A percentile compares a stretch with the other conserved stretches of the same genome.
phyloP scores from a whole-genome alignment of 1,140 invertebrate species.

The Drosophila lacteicornis region DNA sequence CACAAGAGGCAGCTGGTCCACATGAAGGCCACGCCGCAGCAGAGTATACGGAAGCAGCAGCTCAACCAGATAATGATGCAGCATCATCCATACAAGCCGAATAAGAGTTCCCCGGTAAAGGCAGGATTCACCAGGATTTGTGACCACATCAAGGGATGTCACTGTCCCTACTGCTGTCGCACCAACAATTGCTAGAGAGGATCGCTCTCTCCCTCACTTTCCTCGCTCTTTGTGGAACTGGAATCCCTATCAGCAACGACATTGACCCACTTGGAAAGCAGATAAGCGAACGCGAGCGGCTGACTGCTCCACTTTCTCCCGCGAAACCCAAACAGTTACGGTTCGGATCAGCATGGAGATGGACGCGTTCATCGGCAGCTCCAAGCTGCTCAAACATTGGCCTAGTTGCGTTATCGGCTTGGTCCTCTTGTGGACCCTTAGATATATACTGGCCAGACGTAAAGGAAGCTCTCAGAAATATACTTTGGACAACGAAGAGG shows the following conservation, averaged over 20 bases:
- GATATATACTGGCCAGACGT: constrained; percentile 2
- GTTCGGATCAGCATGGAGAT: constrained; percentile 34
- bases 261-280: constrained; percentile 49
- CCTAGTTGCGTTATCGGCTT: constrained; percentile 40
- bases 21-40: constrained; percentile 23
- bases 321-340: constrained; percentile 9
- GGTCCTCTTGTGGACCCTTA: constrained; percentile 19
- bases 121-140: background rate
- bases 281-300: constrained; percentile 13
- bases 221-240: background rate
- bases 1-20: constrained; percentile 58
- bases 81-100: background rate
- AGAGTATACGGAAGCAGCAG: background rate
- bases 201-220: background rate
- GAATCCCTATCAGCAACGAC: constrained; percentile 23
- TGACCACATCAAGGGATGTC: background rate
- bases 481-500: constrained; percentile 28
- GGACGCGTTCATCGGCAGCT: constrained; percentile 51
- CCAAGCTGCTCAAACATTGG: constrained; percentile 63
- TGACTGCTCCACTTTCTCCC: constrained; percentile 22
- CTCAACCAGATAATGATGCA: background rate
- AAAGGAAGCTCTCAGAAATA: background rate
- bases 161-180: constrained; percentile 45
- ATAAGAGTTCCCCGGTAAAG: background rate
- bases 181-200: constrained; percentile 4